These are phyloP conservation scores for Dasyurus viverrinus DNA, from an alignment of 2,113 vertebrate genomes.

Conservation along the genomic window DNA sequence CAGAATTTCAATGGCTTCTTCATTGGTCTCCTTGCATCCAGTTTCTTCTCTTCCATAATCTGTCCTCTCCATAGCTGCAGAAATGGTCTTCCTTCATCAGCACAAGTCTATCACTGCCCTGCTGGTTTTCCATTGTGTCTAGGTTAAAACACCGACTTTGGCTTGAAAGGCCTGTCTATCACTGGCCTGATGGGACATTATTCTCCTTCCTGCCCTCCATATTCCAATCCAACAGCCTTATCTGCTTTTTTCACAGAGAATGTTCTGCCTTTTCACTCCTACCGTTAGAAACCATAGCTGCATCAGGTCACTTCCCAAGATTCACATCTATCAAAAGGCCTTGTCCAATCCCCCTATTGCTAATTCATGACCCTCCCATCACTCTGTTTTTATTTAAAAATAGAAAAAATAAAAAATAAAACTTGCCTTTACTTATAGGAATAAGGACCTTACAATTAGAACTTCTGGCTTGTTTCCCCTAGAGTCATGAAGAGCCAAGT, in stretches of 20 bases:
- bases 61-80: not conserved
- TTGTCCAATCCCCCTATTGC: not conserved
- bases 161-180: not conserved
- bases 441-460: not conserved
- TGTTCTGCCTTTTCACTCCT: not conserved
- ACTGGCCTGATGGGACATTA: not conserved
- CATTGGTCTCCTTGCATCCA: not conserved
- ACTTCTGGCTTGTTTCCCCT: not conserved
- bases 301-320: not conserved
- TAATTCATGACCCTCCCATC: not conserved
- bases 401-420: no score
- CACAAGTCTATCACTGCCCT: not conserved
- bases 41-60: not conserved
- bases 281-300: no score
- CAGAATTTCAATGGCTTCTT: not conserved
- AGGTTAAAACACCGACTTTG: not conserved
- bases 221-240: not conserved
- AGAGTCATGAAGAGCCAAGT: not conserved
- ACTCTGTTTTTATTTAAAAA: not conserved
- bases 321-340: not conserved
- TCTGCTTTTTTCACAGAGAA: not conserved
- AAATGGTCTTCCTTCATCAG: not conserved
- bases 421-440: not conserved
- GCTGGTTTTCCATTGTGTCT: not conserved
- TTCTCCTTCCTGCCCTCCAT: not conserved